Evolutionary conservation across 2,113 vertebrate genomes (phyloP), one percentile per base, ranked within the genome.

Genomic region (Paraplagusia blochii): DNA sequence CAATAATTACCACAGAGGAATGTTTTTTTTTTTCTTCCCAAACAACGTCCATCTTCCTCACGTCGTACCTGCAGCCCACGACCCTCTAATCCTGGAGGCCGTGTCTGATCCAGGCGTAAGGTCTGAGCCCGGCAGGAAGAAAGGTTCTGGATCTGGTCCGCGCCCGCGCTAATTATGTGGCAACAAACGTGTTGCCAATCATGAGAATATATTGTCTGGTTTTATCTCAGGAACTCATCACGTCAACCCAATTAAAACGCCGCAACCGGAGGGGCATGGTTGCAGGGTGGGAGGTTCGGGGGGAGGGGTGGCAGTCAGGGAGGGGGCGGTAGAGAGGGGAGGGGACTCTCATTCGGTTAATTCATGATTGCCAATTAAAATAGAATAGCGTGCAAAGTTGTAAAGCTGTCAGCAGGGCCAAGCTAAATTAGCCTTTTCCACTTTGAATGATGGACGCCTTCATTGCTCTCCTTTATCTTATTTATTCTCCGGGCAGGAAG

Each of bases 361-460:
- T 90, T 90, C 87, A 90, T 89, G 86, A 90, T 88, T 91, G 90
- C 85, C 88, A 91, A 91, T 90, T 90, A 90, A 88, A 91, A 88
- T 72, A 88, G 85, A 89, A 88, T 84, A 84, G 83, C 79, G 67
- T 67, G 70, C 82, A 85, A 86, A 85, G 85, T 89, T 88, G 83
- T 88, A 89, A 90, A 89, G 82, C 85, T 88, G 86, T 89, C 85
- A 86, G 82, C 74, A 86, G 80, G 81, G 85, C 81, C 76, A 60
- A 73, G 80, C 80, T 86, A 89, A 88, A 90, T 90, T 85, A 85
- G 74, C 86, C 87, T 86, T 85, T 89, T 82, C 87, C 83, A 80
- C 85, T 85, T 85, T 85, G 84, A 89, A 87, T 89, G 85, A 89
- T 87, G 80, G 80, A 86, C 85, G 81, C 69, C 79, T 87, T 89